Evolutionary conservation across 2,113 vertebrate genomes (phyloP).

Genomic region (Dipodomys ordii): DNA sequence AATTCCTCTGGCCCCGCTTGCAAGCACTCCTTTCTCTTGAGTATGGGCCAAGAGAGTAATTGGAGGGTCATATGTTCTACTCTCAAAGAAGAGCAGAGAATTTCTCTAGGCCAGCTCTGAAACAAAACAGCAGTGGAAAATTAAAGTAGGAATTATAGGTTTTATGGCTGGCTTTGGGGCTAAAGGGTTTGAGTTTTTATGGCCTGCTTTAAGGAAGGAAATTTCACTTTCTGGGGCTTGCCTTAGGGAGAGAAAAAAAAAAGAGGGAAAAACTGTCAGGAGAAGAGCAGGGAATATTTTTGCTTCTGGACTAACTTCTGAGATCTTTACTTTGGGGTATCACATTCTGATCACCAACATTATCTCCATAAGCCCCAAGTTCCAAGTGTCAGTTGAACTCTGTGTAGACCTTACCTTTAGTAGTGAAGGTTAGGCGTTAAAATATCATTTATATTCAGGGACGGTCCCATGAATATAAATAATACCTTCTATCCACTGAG

Average conservation of each 20-base stretch:
- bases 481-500: fast-evolving
- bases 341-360: neutral
- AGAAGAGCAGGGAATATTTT: neutral
- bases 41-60: neutral
- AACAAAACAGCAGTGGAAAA: neutral
- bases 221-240: neutral
- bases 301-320: neutral
- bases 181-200: neutral
- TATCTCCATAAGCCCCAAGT: neutral
- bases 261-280: neutral
- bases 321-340: neutral
- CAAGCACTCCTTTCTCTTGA: neutral
- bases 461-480: neutral
- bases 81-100: neutral
- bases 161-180: neutral
- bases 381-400: neutral
- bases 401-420: neutral
- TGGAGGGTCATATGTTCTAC: neutral
- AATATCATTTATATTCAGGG: too few species aligned
- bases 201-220: neutral
- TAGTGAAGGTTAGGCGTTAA: too few species aligned
- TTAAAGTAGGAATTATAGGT: neutral
- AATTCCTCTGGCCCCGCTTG: neutral
- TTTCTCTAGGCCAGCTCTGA: neutral
- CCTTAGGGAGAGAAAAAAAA: neutral